phyloP scores from a whole-genome alignment of 2,888 invertebrate species.

The Noctua janthe region DNA sequence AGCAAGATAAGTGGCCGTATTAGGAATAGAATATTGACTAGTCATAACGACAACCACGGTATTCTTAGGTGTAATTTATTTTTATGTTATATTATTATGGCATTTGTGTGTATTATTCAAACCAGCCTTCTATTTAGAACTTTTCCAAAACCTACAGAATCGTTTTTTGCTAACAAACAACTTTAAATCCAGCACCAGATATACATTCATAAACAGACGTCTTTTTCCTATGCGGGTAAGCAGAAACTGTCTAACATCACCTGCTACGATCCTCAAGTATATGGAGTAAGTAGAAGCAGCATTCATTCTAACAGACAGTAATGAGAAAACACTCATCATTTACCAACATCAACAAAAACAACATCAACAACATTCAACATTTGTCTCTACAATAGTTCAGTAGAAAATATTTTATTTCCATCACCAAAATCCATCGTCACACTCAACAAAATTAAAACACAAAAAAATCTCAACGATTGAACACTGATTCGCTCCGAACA shows the following conservation, averaged over 20 bases:
- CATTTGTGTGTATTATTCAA: background rate
- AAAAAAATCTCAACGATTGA: conserved; percentile 22
- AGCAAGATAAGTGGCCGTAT: conserved; percentile 32
- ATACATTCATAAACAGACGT: background rate
- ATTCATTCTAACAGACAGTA: background rate
- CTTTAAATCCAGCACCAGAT: background rate
- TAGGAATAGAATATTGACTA: conserved; percentile 45
- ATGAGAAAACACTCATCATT: background rate
- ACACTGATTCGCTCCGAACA: conserved; percentile 53
- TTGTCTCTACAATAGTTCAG: background rate
- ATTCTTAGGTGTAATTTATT: background rate
- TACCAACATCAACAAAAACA: background rate
- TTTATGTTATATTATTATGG: conserved; percentile 1
- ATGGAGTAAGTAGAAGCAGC: no score
- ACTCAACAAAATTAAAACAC: conserved; percentile 22
- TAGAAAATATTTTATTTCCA: background rate
- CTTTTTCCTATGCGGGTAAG: background rate
- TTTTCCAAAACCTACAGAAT: background rate
- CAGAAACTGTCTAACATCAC: background rate
- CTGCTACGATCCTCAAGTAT: background rate
- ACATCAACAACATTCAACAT: background rate
- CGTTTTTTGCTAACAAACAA: background rate
- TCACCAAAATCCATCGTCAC: background rate
- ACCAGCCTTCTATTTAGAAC: background rate
- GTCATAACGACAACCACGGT: background rate